Evolutionary conservation across 1,140 invertebrate species (phyloP).

Genomic region (Melipona quadrifasciata): DNA sequence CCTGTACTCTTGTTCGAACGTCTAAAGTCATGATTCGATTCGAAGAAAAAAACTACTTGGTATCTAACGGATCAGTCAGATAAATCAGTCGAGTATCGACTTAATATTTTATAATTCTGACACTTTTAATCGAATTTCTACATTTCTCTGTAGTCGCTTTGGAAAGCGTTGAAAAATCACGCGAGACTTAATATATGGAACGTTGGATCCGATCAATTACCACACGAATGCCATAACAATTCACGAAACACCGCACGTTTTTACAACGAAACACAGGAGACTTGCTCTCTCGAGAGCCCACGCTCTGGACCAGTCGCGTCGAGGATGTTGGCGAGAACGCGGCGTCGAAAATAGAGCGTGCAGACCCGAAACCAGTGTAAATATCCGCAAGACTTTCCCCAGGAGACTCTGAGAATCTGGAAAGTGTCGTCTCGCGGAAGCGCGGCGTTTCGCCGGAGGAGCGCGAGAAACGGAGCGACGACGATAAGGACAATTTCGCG

Average conservation of each 20-base stretch:
- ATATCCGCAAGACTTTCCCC: constrained; percentile 29
- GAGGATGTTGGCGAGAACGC: not conserved
- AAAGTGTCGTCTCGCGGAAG: constrained; percentile 24
- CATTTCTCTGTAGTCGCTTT: no score
- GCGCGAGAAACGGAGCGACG: not conserved
- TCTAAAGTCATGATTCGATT: no score
- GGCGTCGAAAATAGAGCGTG: not conserved
- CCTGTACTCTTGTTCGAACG: no score
- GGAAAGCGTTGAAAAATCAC: no score
- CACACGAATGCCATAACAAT: no score
- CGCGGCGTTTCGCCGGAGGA: not conserved
- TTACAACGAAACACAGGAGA: not conserved
- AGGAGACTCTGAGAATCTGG: constrained; percentile 20
- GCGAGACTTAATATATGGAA: no score
- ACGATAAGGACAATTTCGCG: constrained; percentile 41
- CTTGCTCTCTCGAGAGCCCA: not conserved
- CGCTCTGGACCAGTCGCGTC: not conserved
- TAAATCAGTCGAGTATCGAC: no score
- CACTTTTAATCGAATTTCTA: no score
- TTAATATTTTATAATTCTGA: no score
- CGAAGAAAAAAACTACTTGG: no score
- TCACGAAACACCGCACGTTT: not conserved
- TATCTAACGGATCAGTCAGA: no score
- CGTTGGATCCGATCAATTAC: no score
- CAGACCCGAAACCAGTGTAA: constrained; percentile 34